Evolutionary conservation across 1,140 invertebrate species (phyloP), one percentile per base, ranked within the genome.

Genomic region (Scaptomyza pallida): DNA sequence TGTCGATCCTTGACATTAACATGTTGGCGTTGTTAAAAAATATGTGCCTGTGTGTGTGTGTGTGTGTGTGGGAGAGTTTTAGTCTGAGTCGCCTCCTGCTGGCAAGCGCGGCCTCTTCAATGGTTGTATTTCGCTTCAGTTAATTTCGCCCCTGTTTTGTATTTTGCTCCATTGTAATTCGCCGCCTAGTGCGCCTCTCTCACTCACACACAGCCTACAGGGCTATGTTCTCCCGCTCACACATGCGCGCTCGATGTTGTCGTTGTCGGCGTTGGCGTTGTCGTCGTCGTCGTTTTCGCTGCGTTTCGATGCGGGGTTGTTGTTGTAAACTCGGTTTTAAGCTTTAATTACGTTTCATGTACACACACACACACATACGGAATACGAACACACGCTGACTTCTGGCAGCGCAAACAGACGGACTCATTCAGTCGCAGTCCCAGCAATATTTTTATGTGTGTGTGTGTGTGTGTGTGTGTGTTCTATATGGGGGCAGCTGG

Each of bases 251-350:
- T 43, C 41, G 44, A 23, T 37, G 65, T 15, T 43, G 37, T 61
- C 47, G 56, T 55, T 35, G 47, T 55, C 55, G 55, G n/a, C n/a
- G n/a, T n/a, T n/a, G n/a, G n/a, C n/a, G 44, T 33, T 37, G 65
- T 15, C 50, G 37, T 61, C 47, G 56, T 55, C 43, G 47, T 55
- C 55, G 55, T 48, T 48, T 50, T 63, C 57, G 69, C 45, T 45
- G 56, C 51, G 52, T 55, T 17, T 52, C 63, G 51, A 55, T 47
- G 69, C 43, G 56, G 59, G 79, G 65, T 88, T 88, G 83, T 88
- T 88, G 75, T 88, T 88, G 83, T 88, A 88, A 88, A 88, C 82
- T 88, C 82, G 83, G 82, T 88, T 88, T 88, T 78, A 88, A 88
- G 83, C 82, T 88, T 88, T 88, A 88, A 88, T 88, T 88, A 89